A percentile compares a stretch with the other conserved stretches of the same genome.
Conservation (phyloP, 2,888 invertebrate species). For the Ectemnius cavifrons region DNA sequence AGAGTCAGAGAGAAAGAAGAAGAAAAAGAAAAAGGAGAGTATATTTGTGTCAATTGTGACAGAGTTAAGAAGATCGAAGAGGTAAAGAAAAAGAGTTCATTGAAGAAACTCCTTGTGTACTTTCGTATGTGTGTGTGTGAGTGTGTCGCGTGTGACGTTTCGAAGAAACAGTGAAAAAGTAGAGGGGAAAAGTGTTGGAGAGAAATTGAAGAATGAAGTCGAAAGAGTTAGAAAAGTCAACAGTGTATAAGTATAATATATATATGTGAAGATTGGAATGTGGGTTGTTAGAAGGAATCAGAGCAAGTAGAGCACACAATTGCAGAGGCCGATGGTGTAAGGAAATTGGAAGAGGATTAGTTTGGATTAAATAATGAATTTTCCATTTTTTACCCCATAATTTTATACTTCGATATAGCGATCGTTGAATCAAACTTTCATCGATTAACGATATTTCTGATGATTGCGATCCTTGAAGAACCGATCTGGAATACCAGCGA, state of each 20-base stretch:
- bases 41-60: too few species aligned
- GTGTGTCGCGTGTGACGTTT: background rate
- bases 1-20: background rate
- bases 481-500: too few species aligned
- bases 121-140: background rate
- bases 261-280: slow-evolving; percentile 6
- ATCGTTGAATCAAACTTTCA: background rate
- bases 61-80: too few species aligned
- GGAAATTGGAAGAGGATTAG: background rate
- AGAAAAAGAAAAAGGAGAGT: too few species aligned
- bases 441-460: background rate
- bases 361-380: too few species aligned
- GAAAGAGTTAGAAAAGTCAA: slow-evolving; percentile 22
- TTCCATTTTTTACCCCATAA: background rate
- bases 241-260: slow-evolving; percentile 4
- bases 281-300: slow-evolving; percentile 5
- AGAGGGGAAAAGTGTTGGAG: slow-evolving; percentile 22
- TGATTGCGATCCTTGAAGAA: background rate
- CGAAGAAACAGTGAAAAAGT: slow-evolving; percentile 25
- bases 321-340: slow-evolving; percentile 4
- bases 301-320: slow-evolving; percentile 32
- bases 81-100: too few species aligned
- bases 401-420: background rate
- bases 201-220: slow-evolving; percentile 11
- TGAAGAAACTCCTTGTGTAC: too few species aligned